These are phyloP conservation scores for Etheostoma cragini DNA, from an alignment of 2,113 vertebrate genomes.

Conservation along the genomic window DNA sequence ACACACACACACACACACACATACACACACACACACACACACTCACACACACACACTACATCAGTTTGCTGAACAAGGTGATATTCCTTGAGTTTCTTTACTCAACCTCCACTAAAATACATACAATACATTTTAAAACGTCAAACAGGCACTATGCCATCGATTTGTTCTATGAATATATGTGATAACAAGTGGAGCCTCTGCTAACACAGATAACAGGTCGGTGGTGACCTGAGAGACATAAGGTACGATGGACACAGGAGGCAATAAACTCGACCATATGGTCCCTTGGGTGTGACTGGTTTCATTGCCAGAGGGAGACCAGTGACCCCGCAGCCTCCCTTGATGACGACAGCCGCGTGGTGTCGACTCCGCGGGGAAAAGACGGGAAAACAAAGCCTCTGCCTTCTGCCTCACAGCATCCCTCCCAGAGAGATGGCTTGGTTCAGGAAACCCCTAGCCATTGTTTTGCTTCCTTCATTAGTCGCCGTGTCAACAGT, in stretches of 20 bases:
- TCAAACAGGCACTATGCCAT: conserved; percentile 52
- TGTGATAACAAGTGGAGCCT: conserved; percentile 63
- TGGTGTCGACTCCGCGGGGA: conserved; percentile 72
- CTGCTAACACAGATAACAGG: conserved; percentile 72
- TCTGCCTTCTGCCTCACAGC: conserved; percentile 65
- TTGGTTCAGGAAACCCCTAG: conserved; percentile 82
- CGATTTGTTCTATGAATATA: conserved; percentile 48
- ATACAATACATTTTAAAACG: conserved; percentile 44
- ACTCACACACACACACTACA: conserved; percentile 17
- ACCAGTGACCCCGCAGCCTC: conserved; percentile 72
- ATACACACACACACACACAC: conserved; percentile 15
- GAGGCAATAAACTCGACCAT: conserved; percentile 63
- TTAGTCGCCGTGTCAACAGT: conserved; percentile 84
- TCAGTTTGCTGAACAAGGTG: conserved; percentile 54
- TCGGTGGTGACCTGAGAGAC: conserved; percentile 62
- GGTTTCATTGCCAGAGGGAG: conserved; percentile 69
- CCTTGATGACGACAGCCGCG: conserved; percentile 82
- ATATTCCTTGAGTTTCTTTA: conserved; percentile 56
- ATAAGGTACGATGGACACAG: conserved; percentile 57
- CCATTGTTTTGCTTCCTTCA: conserved; percentile 88
- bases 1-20: conserved; percentile 9
- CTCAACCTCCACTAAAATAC: conserved; percentile 19
- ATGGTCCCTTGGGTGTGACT: conserved; percentile 73
- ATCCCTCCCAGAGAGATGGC: conserved; percentile 64
- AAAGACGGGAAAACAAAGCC: conserved; percentile 79